These are phyloP conservation scores for Scolopax bukidnonensis DNA, from an alignment of 2,797 vertebrate species.

Conservation along the genomic window DNA sequence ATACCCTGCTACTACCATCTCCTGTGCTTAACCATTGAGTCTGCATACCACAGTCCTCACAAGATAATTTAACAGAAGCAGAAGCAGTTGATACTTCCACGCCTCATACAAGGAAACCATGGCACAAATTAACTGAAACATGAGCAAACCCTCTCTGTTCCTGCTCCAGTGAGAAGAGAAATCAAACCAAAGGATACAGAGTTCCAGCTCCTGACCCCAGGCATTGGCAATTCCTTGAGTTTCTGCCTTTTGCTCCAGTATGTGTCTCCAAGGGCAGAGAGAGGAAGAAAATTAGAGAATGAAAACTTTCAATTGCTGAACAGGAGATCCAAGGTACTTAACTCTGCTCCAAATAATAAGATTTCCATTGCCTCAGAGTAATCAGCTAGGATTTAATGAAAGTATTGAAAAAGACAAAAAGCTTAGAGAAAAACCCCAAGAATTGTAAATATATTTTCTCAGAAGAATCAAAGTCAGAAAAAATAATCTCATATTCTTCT, in stretches of 20 bases:
- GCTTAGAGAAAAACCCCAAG: background rate
- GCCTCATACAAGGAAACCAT: accelerated
- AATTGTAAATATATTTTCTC: background rate
- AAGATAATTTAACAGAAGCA: background rate
- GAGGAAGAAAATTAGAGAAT: background rate
- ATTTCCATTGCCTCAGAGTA: background rate
- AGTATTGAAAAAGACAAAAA: background rate
- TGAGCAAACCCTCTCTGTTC: background rate
- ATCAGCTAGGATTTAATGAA: background rate
- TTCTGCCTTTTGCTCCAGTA: background rate
- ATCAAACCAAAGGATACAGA: background rate
- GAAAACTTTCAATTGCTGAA: background rate
- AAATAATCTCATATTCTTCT: background rate
- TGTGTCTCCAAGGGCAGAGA: background rate
- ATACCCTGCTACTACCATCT: accelerated
- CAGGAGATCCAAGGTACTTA: background rate
- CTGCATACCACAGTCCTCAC: background rate
- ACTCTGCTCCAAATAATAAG: background rate
- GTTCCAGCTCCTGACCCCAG: background rate
- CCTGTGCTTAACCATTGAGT: background rate
- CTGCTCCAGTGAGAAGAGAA: background rate
- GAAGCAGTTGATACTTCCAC: background rate
- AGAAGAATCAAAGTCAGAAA: background rate
- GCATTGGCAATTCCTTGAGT: background rate
- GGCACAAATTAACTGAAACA: background rate